Percentiles rank a stretch among this genome's conserved stretches.
Evolutionary conservation across 2,888 invertebrate species (phyloP).

Genomic region (Eristalis pertinax): DNA sequence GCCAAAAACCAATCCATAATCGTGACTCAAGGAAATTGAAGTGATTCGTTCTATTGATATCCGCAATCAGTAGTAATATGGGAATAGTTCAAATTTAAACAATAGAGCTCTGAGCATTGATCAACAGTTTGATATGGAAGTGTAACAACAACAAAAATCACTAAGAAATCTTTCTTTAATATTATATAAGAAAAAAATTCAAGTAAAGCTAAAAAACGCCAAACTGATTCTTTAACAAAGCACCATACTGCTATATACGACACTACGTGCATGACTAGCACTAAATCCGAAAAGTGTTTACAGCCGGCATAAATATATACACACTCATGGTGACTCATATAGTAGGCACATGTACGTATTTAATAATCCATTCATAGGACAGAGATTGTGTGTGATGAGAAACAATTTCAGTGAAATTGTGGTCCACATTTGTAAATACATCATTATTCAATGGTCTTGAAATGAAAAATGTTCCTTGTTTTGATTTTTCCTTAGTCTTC

Average conservation of each 20-base stretch:
- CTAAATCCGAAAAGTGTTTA: constrained; percentile 46
- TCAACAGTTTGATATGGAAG: too few relatives aligned
- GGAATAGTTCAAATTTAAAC: too few relatives aligned
- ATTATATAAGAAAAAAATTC: too few relatives aligned
- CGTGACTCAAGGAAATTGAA: too few relatives aligned
- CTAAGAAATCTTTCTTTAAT: too few relatives aligned
- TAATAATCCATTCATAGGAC: constrained; percentile 4
- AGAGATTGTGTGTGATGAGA: constrained; percentile 8
- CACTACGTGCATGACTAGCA: constrained; percentile 39
- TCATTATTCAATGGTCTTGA: constrained; percentile 5
- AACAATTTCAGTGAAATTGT: constrained; percentile 53
- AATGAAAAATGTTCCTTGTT: constrained; percentile 43
- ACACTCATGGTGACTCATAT: not conserved
- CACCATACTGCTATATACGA: constrained; percentile 23
- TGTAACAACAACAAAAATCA: too few relatives aligned
- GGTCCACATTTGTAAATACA: not conserved
- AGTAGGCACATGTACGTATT: too few relatives aligned
- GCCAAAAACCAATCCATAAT: too few relatives aligned
- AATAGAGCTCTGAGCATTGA: too few relatives aligned
- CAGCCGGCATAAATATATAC: constrained; percentile 8
- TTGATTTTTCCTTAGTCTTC: too few relatives aligned
- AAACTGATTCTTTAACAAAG: constrained; percentile 25
- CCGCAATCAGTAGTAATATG: too few relatives aligned
- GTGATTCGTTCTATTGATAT: too few relatives aligned
- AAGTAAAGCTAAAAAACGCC: not conserved